Base-by-base conservation (phyloP, 53 echinoderm and acorn worm genomes). In the Hippasteria phrygiana region DNA sequence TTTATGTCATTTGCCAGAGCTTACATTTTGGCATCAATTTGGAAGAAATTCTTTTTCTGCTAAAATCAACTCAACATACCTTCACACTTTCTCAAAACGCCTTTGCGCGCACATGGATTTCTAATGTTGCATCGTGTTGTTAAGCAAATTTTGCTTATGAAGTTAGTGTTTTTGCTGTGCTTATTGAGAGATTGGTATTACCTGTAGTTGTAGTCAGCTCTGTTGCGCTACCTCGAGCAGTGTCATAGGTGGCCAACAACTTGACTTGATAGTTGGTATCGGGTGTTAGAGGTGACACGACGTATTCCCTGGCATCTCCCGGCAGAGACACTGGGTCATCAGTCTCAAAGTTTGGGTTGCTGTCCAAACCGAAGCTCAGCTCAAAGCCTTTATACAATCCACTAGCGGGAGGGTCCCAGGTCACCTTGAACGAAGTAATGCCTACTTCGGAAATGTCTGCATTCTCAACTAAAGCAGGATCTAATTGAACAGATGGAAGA, bases 291-390 rank as follows among this genome's bases (percentile, higher is more conserved):
- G 76, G 76, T 0, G 65, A 55, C 14, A 83, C 83, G 2, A 10
- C 28, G 22, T 74, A 88, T 28, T 88, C 75, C 18, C 83, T 75
- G 34, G 88, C 53, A 34, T 82, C 84, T 5, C 76, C 43, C 9
- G 88, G 39, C 4, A 83, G 53, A 4, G 83, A 43, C 26, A 74
- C 74, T 14, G 9, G 2, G 20, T 34, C n/a, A n/a, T 32, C 5
- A 31, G 39, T 67, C n/a, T 46, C 28, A 17, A 33, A 2, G 71
- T 20, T 46, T 11, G 84, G 24, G 36, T 20, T 13, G 12, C 1
- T n/a, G 36, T 39, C 39, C 27, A 37, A 11, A 34, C 24, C 85
- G 22, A 39, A 67, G 51, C 45, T 35, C 85, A 85, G 54, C 85
- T 53, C 24, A 53, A 70, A 85, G 48, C 51, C 33, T 1, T 71